Evolutionary conservation across 2,113 vertebrate genomes (phyloP), one percentile per base, ranked within the genome.

Genomic region (Nibea albiflora): DNA sequence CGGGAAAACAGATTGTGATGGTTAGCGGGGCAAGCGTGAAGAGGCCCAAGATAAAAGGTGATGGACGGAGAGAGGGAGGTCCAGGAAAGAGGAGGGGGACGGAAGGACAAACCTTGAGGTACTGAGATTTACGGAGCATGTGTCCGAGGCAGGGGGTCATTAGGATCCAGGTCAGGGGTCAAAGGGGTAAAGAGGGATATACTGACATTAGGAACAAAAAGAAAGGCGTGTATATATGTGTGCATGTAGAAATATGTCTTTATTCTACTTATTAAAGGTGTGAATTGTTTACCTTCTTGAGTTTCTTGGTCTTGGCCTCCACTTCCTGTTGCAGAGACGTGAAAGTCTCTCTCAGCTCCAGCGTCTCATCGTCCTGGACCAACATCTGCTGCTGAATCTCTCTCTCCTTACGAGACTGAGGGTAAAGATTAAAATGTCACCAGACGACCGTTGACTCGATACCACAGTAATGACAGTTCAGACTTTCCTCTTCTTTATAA

Each of bases 291-390:
- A 99, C 98, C 97, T 99, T 99, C 90, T 99, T 99, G 80, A 99
- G 97, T 84, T 99, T 99, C 94, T 99, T 99, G 92, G 98, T 99
- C 87, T 99, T 99, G 86, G 97, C 96, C 89, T 99, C 98, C 76
- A 98, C 98, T 85, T 99, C 98, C 92, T 99, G 98, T 79, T 98
- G 98, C 90, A 99, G 96, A 42, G 97, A 97, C 0, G 96, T 97
- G 92, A 95, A 99, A 0, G 98, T 99, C 77, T 97, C 98, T 10
- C 96, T 95, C 62, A 99, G 95, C 88, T 99, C 98, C 95, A 98
- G 88, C 6, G 97, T 98, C 93, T 99, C 98, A 77, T 99, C 98
- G 0, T 98, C 98, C 75, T 95, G 94, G 71, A 95, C 85, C 88
- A 99, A 8, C 96, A 99, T 94, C 94, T 97, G 95, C 94, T 99